A percentile compares a stretch with the other conserved stretches of the same genome.
Evolutionary conservation across 2,113 vertebrate genomes (phyloP).

Genomic region (Mola mola): DNA sequence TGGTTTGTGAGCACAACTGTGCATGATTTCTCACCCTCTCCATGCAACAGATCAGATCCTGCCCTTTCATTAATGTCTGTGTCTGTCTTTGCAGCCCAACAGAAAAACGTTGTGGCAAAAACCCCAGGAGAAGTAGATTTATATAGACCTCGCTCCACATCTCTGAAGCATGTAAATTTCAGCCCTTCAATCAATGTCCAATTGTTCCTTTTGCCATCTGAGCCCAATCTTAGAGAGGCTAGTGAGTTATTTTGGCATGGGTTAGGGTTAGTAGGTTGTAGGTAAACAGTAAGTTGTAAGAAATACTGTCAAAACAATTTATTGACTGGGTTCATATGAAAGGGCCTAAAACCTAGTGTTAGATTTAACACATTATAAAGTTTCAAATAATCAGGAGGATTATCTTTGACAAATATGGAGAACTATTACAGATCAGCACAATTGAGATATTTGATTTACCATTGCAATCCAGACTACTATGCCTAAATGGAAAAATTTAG

Average conservation of each 20-base stretch:
- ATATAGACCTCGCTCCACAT: constrained; percentile 32
- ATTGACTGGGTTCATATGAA: too few relatives aligned
- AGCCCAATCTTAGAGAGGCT: constrained; percentile 21
- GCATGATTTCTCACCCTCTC: constrained; percentile 6
- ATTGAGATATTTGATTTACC: too few relatives aligned
- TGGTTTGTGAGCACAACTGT: constrained; percentile 11
- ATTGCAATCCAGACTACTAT: too few relatives aligned
- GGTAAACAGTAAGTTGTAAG: constrained; percentile 53
- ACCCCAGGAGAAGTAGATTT: constrained; percentile 27
- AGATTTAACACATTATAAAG: too few relatives aligned
- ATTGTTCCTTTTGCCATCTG: constrained; percentile 41
- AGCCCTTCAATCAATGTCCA: constrained; percentile 66
- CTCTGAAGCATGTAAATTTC: constrained; percentile 59
- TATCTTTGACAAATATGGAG: too few relatives aligned
- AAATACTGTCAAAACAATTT: too few relatives aligned
- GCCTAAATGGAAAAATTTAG: too few relatives aligned
- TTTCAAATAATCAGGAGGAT: too few relatives aligned
- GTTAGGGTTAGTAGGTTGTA: neutral
- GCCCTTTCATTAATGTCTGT: constrained; percentile 6
- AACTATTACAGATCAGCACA: too few relatives aligned
- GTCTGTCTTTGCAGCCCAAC: neutral
- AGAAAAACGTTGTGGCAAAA: constrained; percentile 17
- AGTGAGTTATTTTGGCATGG: constrained; percentile 26
- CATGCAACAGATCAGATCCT: constrained; percentile 11
- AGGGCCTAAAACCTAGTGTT: too few relatives aligned